phyloP scores from a whole-genome alignment of 2,113 vertebrate genomes.

The Oophaga pumilio region DNA sequence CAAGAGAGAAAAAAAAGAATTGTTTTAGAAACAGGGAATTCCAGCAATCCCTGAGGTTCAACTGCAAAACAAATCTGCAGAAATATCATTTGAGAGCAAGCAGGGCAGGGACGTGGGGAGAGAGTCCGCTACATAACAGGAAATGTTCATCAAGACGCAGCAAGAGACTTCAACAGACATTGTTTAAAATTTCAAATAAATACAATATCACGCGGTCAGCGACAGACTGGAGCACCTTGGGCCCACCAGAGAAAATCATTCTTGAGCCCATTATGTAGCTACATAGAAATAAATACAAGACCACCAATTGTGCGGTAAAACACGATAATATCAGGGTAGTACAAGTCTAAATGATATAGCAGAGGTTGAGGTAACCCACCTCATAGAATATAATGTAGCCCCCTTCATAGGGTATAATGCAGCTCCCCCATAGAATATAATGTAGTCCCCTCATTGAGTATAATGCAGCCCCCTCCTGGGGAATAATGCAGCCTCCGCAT shows the following conservation, averaged over 20 bases:
- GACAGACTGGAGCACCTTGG: no score
- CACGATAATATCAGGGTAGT: not conserved
- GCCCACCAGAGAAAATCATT: no score
- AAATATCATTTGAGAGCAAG: not conserved
- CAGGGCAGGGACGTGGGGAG: not conserved
- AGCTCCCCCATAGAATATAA: no score
- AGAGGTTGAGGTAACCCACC: no score
- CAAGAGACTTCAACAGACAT: conserved; percentile 8
- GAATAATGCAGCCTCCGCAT: no score
- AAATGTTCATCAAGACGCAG: conserved; percentile 22
- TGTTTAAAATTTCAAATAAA: conserved; percentile 48
- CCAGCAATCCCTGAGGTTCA: not conserved
- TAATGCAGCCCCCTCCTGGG: no score
- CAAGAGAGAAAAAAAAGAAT: conserved; percentile 10
- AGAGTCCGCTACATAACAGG: conserved; percentile 34
- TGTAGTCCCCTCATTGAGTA: no score
- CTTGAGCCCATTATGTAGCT: no score
- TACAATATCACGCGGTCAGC: not conserved
- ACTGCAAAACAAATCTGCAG: conserved; percentile 36
- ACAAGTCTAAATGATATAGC: not conserved
- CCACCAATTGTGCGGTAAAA: no score
- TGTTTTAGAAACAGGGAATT: not conserved
- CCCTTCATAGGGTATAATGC: no score
- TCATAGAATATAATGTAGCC: no score
- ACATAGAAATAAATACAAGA: no score